These are phyloP conservation scores for Campoplex nolae DNA, from an alignment of 2,888 invertebrate genomes.

Conservation along the genomic window DNA sequence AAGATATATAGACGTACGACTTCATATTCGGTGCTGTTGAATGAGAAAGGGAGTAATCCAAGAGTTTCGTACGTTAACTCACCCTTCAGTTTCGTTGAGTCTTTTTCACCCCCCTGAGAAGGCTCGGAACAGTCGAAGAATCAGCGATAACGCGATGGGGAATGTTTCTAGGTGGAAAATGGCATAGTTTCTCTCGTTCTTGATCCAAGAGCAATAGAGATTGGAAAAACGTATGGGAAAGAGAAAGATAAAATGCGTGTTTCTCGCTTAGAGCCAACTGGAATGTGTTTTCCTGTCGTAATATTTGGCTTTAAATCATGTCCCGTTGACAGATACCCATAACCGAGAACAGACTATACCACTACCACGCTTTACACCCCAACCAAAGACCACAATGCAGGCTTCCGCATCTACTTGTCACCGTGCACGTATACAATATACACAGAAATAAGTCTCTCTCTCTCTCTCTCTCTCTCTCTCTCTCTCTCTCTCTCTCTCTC, in stretches of 20 bases:
- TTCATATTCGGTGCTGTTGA: neutral
- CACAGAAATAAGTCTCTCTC: constrained; percentile 6
- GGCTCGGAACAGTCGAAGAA: constrained; percentile 30
- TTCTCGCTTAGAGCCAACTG: constrained; percentile 73
- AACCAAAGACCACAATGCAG: constrained; percentile 24
- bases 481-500: neutral
- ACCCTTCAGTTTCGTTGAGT: constrained; percentile 59
- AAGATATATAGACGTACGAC: neutral
- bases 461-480: neutral
- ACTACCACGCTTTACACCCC: constrained; percentile 1
- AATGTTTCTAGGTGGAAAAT: constrained; percentile 61
- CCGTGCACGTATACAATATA: constrained; percentile 53
- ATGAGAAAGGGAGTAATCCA: constrained; percentile 17
- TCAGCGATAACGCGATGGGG: constrained; percentile 36
- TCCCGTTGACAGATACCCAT: constrained; percentile 80
- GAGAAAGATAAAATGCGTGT: constrained; percentile 42
- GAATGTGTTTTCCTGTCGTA: constrained; percentile 83
- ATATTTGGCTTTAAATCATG: constrained; percentile 85
- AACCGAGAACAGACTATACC: constrained; percentile 71
- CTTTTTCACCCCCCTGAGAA: constrained; percentile 42
- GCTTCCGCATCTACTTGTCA: constrained; percentile 55
- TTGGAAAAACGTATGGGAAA: constrained; percentile 7
- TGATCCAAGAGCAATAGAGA: neutral
- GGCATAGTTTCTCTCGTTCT: constrained; percentile 8
- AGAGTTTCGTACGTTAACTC: constrained; percentile 48